Evolutionary conservation across 2,888 invertebrate species (phyloP).

Genomic region (Noctua fimbriata): DNA sequence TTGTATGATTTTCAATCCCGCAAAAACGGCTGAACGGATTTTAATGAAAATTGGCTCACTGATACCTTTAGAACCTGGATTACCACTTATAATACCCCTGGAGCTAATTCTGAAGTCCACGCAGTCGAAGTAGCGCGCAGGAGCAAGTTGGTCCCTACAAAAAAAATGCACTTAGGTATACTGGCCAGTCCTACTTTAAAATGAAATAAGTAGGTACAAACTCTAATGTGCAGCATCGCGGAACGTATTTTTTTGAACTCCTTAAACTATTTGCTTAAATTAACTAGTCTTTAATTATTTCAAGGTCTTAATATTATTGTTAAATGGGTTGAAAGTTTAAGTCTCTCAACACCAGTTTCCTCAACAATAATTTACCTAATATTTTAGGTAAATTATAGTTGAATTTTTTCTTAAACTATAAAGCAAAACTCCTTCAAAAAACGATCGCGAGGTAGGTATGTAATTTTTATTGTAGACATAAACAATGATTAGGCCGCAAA

Average conservation of each 20-base stretch:
- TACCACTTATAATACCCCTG: not conserved
- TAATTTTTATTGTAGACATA: not conserved
- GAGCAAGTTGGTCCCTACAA: too few species aligned
- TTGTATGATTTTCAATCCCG: not conserved
- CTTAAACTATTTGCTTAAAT: constrained; percentile 1
- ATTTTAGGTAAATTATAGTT: not conserved
- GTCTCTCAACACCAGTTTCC: not conserved
- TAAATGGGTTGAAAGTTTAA: not conserved
- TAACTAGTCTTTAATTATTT: not conserved
- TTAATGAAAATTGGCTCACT: not conserved
- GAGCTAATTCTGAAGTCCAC: not conserved
- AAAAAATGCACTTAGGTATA: not conserved
- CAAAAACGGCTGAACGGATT: not conserved
- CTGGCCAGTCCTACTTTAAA: not conserved
- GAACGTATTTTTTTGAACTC: not conserved
- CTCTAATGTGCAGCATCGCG: constrained; percentile 16
- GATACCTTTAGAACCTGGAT: not conserved
- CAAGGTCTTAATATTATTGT: not conserved
- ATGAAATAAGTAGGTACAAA: not conserved
- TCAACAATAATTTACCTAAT: not conserved
- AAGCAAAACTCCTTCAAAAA: not conserved
- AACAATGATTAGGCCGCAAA: not conserved
- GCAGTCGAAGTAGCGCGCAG: too few species aligned
- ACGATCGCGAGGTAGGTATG: not conserved
- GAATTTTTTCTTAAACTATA: not conserved